A percentile compares a stretch with the other conserved stretches of the same genome.
Conservation (phyloP, 2,113 vertebrate species). For the Alaudala cheleensis region DNA sequence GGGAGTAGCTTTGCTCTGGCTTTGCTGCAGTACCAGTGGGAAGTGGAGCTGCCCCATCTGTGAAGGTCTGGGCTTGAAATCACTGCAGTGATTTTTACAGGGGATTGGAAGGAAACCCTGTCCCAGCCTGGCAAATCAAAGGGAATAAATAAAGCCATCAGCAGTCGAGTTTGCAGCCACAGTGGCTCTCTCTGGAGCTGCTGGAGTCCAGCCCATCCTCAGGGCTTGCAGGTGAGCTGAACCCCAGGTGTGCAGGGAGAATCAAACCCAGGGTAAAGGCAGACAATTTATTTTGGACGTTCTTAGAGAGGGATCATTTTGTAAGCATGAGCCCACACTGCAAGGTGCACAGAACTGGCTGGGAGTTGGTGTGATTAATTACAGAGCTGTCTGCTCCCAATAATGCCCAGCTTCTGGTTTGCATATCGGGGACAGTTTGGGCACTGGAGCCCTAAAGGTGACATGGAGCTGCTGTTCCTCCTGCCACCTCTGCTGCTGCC, state of each 20-base stretch:
- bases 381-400: conserved; percentile 59
- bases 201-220: not conserved
- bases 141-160: not conserved
- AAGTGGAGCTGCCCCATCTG: not conserved
- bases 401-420: not conserved
- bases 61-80: not conserved
- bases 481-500: not conserved
- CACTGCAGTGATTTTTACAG: not conserved
- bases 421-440: not conserved
- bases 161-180: not conserved
- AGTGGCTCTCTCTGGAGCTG: not conserved
- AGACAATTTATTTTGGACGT: conserved; percentile 17
- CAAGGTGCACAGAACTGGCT: conserved; percentile 41
- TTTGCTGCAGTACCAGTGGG: not conserved
- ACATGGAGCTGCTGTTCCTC: not conserved
- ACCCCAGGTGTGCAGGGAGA: not conserved
- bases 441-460: not conserved
- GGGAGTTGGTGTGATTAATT: conserved; percentile 41
- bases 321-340: not conserved
- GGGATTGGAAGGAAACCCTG: not conserved
- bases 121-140: not conserved
- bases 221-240: not conserved
- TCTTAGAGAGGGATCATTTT: conserved; percentile 18
- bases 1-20: rapidly evolving
- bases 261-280: not conserved